Conservation (phyloP, 37 sponge, comb jelly and placozoan species). For the Spongilla lacustris region DNA sequence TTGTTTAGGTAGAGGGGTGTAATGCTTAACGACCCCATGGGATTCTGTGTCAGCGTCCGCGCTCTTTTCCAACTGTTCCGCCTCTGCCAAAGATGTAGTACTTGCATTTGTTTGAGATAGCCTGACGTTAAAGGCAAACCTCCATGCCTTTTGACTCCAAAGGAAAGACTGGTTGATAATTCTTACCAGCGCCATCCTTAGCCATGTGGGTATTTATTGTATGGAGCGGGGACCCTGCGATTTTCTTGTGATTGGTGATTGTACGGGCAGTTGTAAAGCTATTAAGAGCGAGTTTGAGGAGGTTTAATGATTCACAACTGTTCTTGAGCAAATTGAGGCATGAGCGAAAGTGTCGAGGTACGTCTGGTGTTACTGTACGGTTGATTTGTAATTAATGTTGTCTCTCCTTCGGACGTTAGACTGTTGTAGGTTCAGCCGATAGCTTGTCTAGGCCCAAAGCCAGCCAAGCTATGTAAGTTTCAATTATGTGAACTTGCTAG, state of each 20-base stretch:
- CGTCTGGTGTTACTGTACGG: neutral
- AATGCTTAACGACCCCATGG: constrained; percentile 19
- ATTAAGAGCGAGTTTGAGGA: neutral
- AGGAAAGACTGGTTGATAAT: neutral
- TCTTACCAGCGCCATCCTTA: neutral
- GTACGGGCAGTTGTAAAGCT: neutral
- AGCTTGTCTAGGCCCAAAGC: neutral
- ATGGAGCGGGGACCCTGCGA: neutral
- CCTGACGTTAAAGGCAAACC: neutral
- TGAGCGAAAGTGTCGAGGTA: neutral
- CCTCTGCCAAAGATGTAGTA: neutral
- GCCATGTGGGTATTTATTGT: neutral
- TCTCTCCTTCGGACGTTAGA: neutral
- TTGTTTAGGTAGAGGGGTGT: constrained; percentile 52
- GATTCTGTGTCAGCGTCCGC: neutral
- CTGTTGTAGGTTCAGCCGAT: neutral
- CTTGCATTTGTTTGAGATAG: constrained; percentile 1
- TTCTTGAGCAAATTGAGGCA: neutral
- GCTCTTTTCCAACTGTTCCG: neutral
- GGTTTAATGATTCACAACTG: neutral
- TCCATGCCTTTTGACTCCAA: neutral
- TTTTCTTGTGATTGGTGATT: neutral
- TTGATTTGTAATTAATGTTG: neutral
- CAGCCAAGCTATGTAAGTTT: neutral
- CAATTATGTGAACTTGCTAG: neutral